Percentiles rank a stretch among this genome's conserved stretches.
These are phyloP conservation scores for Salarias fasciatus DNA, from an alignment of 2,797 vertebrate species.

Conservation along the genomic window DNA sequence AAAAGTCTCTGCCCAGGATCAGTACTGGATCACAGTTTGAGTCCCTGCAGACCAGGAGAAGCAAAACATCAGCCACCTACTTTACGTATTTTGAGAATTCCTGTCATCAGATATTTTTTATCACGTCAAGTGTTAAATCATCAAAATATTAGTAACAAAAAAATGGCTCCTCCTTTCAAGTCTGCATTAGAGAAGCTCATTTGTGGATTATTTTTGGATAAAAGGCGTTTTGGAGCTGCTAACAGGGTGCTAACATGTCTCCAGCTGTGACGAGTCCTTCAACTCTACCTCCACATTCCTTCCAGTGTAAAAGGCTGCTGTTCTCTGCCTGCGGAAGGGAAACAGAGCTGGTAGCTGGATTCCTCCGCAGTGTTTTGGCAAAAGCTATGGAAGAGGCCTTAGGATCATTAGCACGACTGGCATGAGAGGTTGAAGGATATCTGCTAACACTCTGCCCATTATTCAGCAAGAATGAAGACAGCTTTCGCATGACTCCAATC, in stretches of 20 bases:
- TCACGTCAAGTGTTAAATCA: slow-evolving; percentile 51
- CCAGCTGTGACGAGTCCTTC: slow-evolving; percentile 72
- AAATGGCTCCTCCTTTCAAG: slow-evolving; percentile 53
- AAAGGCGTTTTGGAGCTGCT: slow-evolving; percentile 55
- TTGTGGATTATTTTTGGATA: slow-evolving; percentile 58
- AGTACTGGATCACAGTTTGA: slow-evolving; percentile 19
- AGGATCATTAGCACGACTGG: slow-evolving; percentile 78
- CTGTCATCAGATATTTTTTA: slow-evolving; percentile 35
- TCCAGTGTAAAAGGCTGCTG: slow-evolving; percentile 62
- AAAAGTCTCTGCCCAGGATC: slow-evolving; percentile 1
- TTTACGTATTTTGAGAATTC: slow-evolving; percentile 42
- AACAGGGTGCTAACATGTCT: slow-evolving; percentile 66
- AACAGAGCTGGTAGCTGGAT: slow-evolving; percentile 67
- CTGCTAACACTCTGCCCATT: slow-evolving; percentile 77
- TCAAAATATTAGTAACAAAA: slow-evolving; percentile 52
- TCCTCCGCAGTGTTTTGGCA: slow-evolving; percentile 69
- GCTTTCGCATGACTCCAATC: slow-evolving; percentile 74
- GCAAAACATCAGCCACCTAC: slow-evolving; percentile 19
- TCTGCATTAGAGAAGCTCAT: slow-evolving; percentile 46
- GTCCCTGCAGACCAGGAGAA: slow-evolving; percentile 27
- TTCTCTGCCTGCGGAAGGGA: slow-evolving; percentile 59
- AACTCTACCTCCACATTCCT: slow-evolving; percentile 72
- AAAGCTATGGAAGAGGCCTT: slow-evolving; percentile 75
- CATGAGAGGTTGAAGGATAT: slow-evolving; percentile 72
- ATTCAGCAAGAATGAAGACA: slow-evolving; percentile 71